Conservation (phyloP, 2,113 vertebrate genomes). For the Casuarius casuarius region DNA sequence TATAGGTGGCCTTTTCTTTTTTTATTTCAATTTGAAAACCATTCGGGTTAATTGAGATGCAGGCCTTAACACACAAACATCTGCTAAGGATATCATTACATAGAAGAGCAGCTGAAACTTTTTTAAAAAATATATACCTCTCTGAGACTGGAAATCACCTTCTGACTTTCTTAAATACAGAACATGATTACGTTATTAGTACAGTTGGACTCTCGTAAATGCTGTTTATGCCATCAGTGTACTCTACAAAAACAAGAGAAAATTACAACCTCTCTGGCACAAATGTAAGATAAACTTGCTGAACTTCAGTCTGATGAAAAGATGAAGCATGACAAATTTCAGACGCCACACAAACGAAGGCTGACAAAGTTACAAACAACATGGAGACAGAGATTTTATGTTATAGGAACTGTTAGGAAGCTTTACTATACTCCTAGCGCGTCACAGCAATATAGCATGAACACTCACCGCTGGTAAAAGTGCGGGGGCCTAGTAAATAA, state of each 20-base stretch:
- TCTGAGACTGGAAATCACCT: not conserved
- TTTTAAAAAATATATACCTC: not conserved
- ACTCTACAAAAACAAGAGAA: not conserved
- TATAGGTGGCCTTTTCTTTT: not conserved
- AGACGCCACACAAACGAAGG: not conserved
- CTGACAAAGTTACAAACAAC: not conserved
- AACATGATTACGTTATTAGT: not conserved
- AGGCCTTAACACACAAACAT: not conserved
- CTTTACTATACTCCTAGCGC: not conserved
- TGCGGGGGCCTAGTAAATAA: not conserved
- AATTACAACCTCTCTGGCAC: not conserved
- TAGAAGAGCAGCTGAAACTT: not conserved
- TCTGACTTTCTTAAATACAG: not conserved
- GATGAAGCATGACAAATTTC: not conserved
- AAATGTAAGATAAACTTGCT: not conserved
- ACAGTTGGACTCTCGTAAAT: not conserved
- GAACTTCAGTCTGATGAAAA: not conserved
- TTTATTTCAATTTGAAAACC: constrained; percentile 30
- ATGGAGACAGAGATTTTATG: not conserved
- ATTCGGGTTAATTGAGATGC: constrained; percentile 20
- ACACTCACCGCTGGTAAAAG: not conserved
- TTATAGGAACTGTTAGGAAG: not conserved
- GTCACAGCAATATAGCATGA: not conserved
- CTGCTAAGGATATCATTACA: constrained; percentile 1
- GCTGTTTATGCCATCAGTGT: not conserved